A percentile compares a stretch with the other conserved stretches of the same genome.
Conservation (phyloP, 92 coral and sea anemone genomes). For the Actinernus sp. region DNA sequence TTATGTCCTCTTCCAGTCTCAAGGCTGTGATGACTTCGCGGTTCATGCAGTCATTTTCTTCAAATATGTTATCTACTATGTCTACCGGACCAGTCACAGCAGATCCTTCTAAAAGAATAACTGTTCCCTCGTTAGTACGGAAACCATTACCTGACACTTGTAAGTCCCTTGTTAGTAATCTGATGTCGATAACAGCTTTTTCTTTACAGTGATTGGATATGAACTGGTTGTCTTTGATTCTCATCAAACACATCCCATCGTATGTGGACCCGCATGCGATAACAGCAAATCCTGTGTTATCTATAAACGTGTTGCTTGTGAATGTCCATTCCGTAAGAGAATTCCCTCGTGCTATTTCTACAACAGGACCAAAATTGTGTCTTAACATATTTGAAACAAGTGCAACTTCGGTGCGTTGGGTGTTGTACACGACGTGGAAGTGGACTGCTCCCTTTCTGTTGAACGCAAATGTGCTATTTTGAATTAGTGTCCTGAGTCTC, state of each 20-base stretch:
- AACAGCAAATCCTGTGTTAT: slow-evolving; percentile 25
- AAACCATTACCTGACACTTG: slow-evolving; percentile 20
- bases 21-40: slow-evolving; percentile 37
- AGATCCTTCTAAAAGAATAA: slow-evolving; percentile 15
- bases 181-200: slow-evolving; percentile 20
- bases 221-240: slow-evolving; percentile 26
- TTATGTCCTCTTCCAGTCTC: slow-evolving; percentile 10
- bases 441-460: slow-evolving; percentile 39
- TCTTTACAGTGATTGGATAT: slow-evolving; percentile 23
- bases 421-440: not conserved
- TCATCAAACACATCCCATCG: not conserved
- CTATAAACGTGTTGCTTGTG: slow-evolving; percentile 20
- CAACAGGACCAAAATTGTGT: slow-evolving; percentile 40
- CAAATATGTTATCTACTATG: slow-evolving; percentile 34
- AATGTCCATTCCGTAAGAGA: slow-evolving; percentile 1
- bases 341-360: slow-evolving; percentile 11
- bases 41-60: slow-evolving; percentile 15
- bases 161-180: not conserved
- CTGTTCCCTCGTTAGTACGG: slow-evolving; percentile 21
- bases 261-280: not conserved
- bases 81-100: not conserved
- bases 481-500: slow-evolving; percentile 2
- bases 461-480: slow-evolving; percentile 29
- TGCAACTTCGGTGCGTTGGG: not conserved
- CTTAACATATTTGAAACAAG: slow-evolving; percentile 17